Evolutionary conservation across 2,888 invertebrate species (phyloP), one percentile per base, ranked within the genome.

Genomic region (Apomyelois bistriatella): DNA sequence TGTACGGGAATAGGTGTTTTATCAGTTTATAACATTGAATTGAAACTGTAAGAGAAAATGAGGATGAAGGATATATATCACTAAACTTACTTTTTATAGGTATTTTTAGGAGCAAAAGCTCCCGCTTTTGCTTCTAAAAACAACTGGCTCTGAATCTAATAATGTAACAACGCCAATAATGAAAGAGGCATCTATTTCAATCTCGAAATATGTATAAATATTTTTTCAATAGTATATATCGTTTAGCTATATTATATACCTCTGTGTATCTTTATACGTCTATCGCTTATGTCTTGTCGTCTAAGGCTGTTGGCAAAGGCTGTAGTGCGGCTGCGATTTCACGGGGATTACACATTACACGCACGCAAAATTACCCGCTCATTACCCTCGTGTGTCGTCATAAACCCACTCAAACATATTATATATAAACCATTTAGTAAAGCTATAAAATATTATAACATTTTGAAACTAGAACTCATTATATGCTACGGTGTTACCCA

Each of bases 281-380:
- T 49, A 8, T 17, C 32, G 28, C 53, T 53, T 15, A 42, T 56
- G 36, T 8, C 41, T 48, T 53, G 12, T n/a, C 13, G n/a, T 17
- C 41, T 42, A 15, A 12, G 32, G 7, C 17, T 5, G 36, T 41
- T 50, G 28, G 42, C 46, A 30, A 53, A 32, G 40, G 43, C 32
- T 15, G 46, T 50, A 48, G 57, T 50, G 52, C 32, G 47, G 48
- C 36, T 40, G 30, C 43, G 12, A 53, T 54, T 64, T 61, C 55
- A 53, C 52, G 61, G 58, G 62, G 59, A 66, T 70, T 69, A 68
- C 70, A 68, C 70, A 65, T 60, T 57, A 53, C 48, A 56, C 50
- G 57, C 60, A 61, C 61, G 57, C 53, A 53, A 64, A 72, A 72
- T 70, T 70, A 64, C 61, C 55, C 63, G 61, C 59, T 48, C 64